phyloP scores from a whole-genome alignment of 1,140 invertebrate species.

The Drosophila yakuba region DNA sequence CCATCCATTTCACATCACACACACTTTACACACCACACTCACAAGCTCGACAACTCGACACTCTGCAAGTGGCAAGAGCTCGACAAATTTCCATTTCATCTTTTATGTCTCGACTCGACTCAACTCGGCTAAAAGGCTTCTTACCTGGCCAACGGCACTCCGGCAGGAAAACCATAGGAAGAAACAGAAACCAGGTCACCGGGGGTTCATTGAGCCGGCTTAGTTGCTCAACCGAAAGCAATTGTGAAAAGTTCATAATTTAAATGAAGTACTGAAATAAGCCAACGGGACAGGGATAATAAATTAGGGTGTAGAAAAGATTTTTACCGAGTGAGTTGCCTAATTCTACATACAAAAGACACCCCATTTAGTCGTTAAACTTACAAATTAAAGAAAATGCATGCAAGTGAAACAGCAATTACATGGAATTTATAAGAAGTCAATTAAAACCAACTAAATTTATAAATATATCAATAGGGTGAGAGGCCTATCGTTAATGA shows the following conservation, averaged over 20 bases:
- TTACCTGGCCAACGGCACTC: constrained; percentile 18
- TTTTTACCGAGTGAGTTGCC: background rate
- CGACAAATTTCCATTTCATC: constrained; percentile 35
- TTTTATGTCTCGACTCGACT: background rate
- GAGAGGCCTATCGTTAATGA: no score
- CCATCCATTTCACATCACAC: background rate
- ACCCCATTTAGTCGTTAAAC: background rate
- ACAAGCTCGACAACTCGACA: background rate
- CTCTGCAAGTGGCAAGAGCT: constrained; percentile 20
- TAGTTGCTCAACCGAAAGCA: constrained; percentile 26
- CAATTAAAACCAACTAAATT: no score
- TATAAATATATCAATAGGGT: no score
- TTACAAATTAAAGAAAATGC: no score
- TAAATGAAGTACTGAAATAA: constrained; percentile 13
- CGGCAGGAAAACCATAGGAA: background rate
- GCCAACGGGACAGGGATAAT: background rate
- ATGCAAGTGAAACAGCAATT: no score
- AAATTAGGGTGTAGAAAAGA: background rate
- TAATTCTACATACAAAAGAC: no score
- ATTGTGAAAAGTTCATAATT: constrained; percentile 25
- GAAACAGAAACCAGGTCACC: constrained; percentile 29
- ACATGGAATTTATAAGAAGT: no score
- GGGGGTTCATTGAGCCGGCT: constrained; percentile 35
- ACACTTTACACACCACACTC: no score
- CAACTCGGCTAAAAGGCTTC: constrained; percentile 24